Evolutionary conservation across 2,797 vertebrate genomes (phyloP).

Genomic region (Sebastes reedi): DNA sequence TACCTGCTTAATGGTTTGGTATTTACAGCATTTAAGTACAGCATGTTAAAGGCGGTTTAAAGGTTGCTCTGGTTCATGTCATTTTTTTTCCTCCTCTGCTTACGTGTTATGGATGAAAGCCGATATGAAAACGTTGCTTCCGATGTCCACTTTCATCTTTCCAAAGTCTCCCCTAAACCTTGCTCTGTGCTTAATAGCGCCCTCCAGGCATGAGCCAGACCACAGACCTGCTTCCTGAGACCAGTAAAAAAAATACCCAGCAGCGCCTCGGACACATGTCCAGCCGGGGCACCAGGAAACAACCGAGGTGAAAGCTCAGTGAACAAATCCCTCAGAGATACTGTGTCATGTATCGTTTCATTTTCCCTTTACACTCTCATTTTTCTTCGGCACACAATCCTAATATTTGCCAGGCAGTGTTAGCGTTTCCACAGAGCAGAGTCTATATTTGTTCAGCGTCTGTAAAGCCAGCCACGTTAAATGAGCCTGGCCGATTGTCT

Average conservation of each 20-base stretch:
- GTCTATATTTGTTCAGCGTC: constrained; percentile 35
- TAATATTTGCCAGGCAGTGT: constrained; percentile 45
- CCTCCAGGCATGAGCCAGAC: constrained; percentile 32
- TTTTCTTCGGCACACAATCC: constrained; percentile 26
- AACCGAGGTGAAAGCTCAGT: constrained; percentile 30
- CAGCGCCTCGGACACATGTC: constrained; percentile 23
- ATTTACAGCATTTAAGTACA: neutral
- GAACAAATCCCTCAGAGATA: constrained; percentile 46
- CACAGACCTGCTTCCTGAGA: constrained; percentile 24
- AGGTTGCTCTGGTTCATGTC: constrained; percentile 1
- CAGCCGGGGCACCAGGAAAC: neutral
- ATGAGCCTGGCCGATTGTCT: neutral
- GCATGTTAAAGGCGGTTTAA: neutral
- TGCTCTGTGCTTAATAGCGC: constrained; percentile 30
- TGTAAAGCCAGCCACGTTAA: constrained; percentile 29
- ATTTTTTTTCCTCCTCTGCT: neutral
- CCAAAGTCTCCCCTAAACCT: constrained; percentile 9
- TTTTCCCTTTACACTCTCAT: constrained; percentile 12
- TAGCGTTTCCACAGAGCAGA: constrained; percentile 16
- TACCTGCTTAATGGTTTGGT: constrained; percentile 10
- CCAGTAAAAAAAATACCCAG: constrained; percentile 38
- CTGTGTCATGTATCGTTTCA: constrained; percentile 34
- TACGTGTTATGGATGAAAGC: constrained; percentile 10
- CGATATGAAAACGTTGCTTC: constrained; percentile 22
- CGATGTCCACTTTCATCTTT: constrained; percentile 35